Conservation (phyloP, 1,140 invertebrate genomes). For the Drosophila pectinifera region DNA sequence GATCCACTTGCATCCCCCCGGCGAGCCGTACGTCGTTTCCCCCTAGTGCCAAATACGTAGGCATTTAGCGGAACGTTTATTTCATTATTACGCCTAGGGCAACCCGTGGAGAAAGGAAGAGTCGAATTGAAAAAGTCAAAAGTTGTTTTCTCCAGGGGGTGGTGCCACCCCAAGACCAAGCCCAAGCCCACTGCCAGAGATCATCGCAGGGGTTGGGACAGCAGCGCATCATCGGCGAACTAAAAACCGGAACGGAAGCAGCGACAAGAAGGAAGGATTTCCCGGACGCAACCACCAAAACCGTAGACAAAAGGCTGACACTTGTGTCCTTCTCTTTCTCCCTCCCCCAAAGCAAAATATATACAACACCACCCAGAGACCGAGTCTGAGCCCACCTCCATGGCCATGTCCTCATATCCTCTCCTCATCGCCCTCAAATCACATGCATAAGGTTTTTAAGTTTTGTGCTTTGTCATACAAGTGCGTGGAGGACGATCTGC, state of each 20-base stretch:
- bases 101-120: slow-evolving; percentile 44
- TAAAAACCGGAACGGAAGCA: slow-evolving; percentile 76
- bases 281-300: slow-evolving; percentile 56
- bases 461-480: slow-evolving; percentile 81
- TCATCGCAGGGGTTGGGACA: slow-evolving; percentile 48
- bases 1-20: slow-evolving; percentile 4
- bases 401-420: slow-evolving; percentile 1
- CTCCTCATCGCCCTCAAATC: slow-evolving; percentile 65
- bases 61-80: slow-evolving; percentile 84
- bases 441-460: slow-evolving; percentile 82
- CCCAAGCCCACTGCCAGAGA: background rate
- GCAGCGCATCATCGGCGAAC: slow-evolving; percentile 42
- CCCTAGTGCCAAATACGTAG: slow-evolving; percentile 64
- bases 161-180: slow-evolving; percentile 23
- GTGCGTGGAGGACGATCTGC: slow-evolving; percentile 75
- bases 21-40: background rate
- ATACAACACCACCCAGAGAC: background rate
- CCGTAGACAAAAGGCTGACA: slow-evolving; percentile 59
- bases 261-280: slow-evolving; percentile 42
- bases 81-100: slow-evolving; percentile 80
- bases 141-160: slow-evolving; percentile 38
- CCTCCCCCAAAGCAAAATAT: slow-evolving; percentile 19
- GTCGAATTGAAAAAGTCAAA: slow-evolving; percentile 83
- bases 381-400: background rate
- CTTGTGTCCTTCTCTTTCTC: slow-evolving; percentile 52